These are phyloP conservation scores for Pelecanus crispus DNA, from an alignment of 2,113 vertebrate genomes.

Conservation along the genomic window DNA sequence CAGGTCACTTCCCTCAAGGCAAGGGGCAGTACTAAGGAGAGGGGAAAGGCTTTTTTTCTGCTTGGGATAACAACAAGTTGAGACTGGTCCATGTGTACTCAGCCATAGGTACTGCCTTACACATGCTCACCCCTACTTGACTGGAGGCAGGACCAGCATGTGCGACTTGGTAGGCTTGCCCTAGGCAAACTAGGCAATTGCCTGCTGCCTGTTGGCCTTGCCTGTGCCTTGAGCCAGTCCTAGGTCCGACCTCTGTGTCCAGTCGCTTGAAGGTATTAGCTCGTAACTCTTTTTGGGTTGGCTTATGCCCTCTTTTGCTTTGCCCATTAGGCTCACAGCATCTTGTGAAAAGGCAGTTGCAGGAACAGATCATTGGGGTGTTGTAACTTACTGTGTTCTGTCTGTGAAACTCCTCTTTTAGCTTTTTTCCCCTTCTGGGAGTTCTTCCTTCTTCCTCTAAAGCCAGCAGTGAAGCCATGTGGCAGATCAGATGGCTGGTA, in stretches of 20 bases:
- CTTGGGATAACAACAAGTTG: neutral
- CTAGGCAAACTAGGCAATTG: neutral
- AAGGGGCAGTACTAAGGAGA: neutral
- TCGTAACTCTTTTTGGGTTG: neutral
- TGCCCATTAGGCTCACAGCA: rapidly evolving
- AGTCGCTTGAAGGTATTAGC: neutral
- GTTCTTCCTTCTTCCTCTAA: neutral
- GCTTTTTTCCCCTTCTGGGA: neutral
- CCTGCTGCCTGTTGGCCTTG: neutral
- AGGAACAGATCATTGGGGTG: too few relatives aligned
- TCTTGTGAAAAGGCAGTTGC: neutral
- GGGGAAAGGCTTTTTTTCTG: neutral
- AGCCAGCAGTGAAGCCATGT: neutral
- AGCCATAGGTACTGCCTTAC: neutral
- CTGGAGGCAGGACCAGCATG: neutral
- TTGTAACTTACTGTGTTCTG: neutral
- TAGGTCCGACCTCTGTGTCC: neutral
- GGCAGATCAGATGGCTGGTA: neutral
- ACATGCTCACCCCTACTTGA: rapidly evolving
- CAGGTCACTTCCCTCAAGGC: neutral
- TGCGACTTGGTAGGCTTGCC: neutral
- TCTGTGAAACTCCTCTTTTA: neutral
- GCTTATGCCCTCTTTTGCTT: neutral
- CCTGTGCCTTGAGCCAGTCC: neutral
- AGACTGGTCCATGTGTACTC: neutral